Conservation (phyloP, 2,888 invertebrate species). For the Coenonympha glycerion region DNA sequence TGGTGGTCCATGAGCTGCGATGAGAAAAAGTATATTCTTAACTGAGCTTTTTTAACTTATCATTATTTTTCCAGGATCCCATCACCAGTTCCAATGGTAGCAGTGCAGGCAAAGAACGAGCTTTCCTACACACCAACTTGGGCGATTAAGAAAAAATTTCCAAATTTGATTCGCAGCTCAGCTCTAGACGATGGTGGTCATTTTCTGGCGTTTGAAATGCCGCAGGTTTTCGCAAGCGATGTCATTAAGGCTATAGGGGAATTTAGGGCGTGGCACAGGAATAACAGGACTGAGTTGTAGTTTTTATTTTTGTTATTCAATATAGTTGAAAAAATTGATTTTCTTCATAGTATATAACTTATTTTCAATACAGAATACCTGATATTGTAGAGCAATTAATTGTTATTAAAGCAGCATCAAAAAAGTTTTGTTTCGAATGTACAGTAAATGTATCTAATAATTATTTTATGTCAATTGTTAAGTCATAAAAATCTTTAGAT, state of each 20-base stretch:
- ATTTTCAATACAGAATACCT: too few relatives aligned
- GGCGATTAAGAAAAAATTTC: slow-evolving; percentile 75
- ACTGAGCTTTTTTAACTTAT: too few relatives aligned
- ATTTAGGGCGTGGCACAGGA: slow-evolving; percentile 42
- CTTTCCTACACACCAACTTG: slow-evolving; percentile 75
- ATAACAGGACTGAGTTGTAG: slow-evolving; percentile 29
- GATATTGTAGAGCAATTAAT: too few relatives aligned
- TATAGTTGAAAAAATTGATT: too few relatives aligned
- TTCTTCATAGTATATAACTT: too few relatives aligned
- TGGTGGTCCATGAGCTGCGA: too few relatives aligned
- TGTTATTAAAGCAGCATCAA: too few relatives aligned
- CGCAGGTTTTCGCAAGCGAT: slow-evolving; percentile 81
- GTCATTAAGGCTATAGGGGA: slow-evolving; percentile 60
- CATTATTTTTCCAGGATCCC: slow-evolving; percentile 69
- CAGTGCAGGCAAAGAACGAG: slow-evolving; percentile 78
- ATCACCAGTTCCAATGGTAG: slow-evolving; percentile 66
- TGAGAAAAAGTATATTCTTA: too few relatives aligned
- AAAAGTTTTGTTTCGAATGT: too few relatives aligned
- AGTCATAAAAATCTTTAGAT: too few relatives aligned
- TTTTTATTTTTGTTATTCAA: background rate
- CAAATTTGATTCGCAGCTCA: slow-evolving; percentile 79
- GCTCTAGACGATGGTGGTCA: slow-evolving; percentile 84
- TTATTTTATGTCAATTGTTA: too few relatives aligned
- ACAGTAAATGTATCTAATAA: too few relatives aligned
- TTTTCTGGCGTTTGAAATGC: slow-evolving; percentile 88